These are phyloP conservation scores for Atherix ibis DNA, from an alignment of 2,888 invertebrate genomes.

Conservation along the genomic window DNA sequence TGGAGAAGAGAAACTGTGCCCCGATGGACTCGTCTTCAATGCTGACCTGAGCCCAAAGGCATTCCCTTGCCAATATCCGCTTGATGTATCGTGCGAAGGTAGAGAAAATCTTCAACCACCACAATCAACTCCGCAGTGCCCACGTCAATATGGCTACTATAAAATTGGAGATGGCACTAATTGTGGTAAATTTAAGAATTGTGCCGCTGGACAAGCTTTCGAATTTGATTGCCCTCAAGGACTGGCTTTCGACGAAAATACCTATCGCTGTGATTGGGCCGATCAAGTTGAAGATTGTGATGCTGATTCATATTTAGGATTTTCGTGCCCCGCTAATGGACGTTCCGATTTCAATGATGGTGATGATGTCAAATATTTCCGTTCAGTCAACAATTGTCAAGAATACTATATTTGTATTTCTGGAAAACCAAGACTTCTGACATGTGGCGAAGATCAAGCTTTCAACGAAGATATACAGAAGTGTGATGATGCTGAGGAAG, in stretches of 20 bases:
- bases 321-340: conserved; percentile 55
- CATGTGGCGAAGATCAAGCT: conserved; percentile 60
- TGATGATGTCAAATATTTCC: conserved; percentile 33
- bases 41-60: conserved; percentile 46
- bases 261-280: conserved; percentile 75
- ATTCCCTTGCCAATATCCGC: conserved; percentile 73
- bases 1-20: conserved; percentile 58
- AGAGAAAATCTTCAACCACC: conserved; percentile 41
- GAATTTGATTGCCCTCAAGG: conserved; percentile 70
- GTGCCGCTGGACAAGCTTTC: conserved; percentile 59
- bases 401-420: conserved; percentile 65
- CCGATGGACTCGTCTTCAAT: conserved; percentile 69
- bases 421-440: conserved; percentile 53
- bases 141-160: conserved; percentile 71
- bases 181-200: conserved; percentile 69
- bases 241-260: conserved; percentile 55
- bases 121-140: conserved; percentile 57
- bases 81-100: conserved; percentile 60
- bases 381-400: conserved; percentile 51
- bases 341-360: conserved; percentile 28
- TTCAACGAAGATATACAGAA: conserved; percentile 56
- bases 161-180: conserved; percentile 46
- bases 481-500: conserved; percentile 66
- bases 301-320: conserved; percentile 61
- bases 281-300: conserved; percentile 68